Evolutionary conservation across 2,888 invertebrate genomes (phyloP), one percentile per base, ranked within the genome.

Genomic region (Cephus spinipes): DNA sequence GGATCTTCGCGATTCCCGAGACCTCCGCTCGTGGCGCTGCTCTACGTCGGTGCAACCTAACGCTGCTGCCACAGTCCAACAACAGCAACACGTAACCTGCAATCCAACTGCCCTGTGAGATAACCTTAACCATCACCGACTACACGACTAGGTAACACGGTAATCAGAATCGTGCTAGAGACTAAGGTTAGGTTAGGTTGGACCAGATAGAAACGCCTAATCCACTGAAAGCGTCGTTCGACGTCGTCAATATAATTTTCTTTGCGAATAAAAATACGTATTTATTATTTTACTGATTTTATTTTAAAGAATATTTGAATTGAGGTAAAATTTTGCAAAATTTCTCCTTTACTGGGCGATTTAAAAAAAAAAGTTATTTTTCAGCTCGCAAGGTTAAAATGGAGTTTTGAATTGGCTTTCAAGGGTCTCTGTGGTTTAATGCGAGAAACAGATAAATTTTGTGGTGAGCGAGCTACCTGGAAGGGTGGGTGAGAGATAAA

Each of bases 1-100:
- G 83, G 85, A 89, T 90, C 89, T 87, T 84, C 77, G 76, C 80
- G 82, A 34, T 69, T 73, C 73, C 75, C 78, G 79, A 79, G 81
- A 81, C 79, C 78, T 76, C 74, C 78, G 74, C 69, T 73, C 71
- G 78, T 68, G 36, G 36, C 36, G 36, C 36, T 36, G 36, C 36
- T 15, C 12, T 36, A 36, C 36, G 15, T 4, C 12, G 36, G 36
- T 4, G 4, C 36, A 36, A 36, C 36, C 36, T 36, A 36, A 12
- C 4, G 36, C 36, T 15, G 36, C 36, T 15, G 36, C 36, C 12
- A 12, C 36, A 15, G 36, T 36, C 12, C 12, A 36, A 15, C 36
- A 36, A 36, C 36, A 36, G 4, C 36, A 36, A 12, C 36, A 36
- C 12, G 36, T 36, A 36, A 36, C 36, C 31, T 31, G 69, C 82